A percentile compares a stretch with the other conserved stretches of the same genome.
phyloP scores from a whole-genome alignment of 1,140 invertebrate species.

The Scaptomyza pallida region DNA sequence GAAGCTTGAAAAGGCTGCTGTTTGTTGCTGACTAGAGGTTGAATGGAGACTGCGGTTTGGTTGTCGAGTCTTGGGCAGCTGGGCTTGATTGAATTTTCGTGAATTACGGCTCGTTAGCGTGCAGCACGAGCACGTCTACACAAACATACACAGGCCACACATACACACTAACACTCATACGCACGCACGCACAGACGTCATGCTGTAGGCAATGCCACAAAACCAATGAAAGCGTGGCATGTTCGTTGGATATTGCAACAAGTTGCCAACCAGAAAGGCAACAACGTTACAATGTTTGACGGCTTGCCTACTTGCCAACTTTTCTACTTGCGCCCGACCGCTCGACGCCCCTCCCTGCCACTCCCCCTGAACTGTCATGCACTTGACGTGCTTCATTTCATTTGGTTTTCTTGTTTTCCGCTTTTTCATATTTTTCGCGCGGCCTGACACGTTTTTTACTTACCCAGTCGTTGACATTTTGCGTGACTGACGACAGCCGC shows the following conservation, averaged over 20 bases:
- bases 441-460: constrained; percentile 77
- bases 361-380: constrained; percentile 37
- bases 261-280: constrained; percentile 59
- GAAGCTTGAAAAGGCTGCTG: background rate
- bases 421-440: constrained; percentile 68
- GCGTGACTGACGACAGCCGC: constrained; percentile 80
- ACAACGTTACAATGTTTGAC: constrained; percentile 26
- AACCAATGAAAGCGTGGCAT: constrained; percentile 58
- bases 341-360: background rate
- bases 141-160: constrained; percentile 43
- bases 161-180: constrained; percentile 1
- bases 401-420: constrained; percentile 70
- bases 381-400: constrained; percentile 81
- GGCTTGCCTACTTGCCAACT: constrained; percentile 6
- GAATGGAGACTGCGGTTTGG: constrained; percentile 12
- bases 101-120: constrained; percentile 81
- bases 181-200: constrained; percentile 33
- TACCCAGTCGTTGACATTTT: constrained; percentile 81
- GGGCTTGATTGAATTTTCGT: constrained; percentile 78
- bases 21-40: constrained; percentile 1
- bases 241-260: constrained; percentile 67
- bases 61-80: constrained; percentile 46
- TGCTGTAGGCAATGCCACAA: constrained; percentile 58
- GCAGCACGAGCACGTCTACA: constrained; percentile 61
- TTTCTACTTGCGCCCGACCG: too few species aligned